Conservation (phyloP, 2,888 invertebrate species). For the Drosophila quinaria region DNA sequence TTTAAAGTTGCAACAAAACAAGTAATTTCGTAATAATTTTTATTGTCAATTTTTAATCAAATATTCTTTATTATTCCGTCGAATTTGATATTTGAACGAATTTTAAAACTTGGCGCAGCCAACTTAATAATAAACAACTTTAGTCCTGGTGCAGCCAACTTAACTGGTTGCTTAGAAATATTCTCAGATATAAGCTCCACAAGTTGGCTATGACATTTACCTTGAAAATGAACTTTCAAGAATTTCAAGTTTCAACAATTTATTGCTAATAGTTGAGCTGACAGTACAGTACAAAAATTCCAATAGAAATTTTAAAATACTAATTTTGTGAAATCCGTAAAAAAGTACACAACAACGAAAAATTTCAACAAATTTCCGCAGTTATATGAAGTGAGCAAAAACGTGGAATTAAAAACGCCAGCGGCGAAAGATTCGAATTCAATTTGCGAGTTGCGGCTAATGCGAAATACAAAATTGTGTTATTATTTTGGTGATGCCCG, state of each 20-base stretch:
- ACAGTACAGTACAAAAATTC: neutral
- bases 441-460: constrained; percentile 10
- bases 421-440: neutral
- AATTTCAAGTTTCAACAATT: neutral
- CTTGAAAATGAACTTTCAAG: neutral
- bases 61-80: too few relatives aligned
- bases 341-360: neutral
- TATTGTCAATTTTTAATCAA: too few relatives aligned
- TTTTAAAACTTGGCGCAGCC: neutral
- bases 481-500: constrained; percentile 6
- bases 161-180: neutral
- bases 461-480: neutral
- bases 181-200: neutral
- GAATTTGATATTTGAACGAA: too few relatives aligned
- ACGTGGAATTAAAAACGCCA: neutral
- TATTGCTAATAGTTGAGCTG: neutral
- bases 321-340: neutral
- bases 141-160: neutral
- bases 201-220: neutral
- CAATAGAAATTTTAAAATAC: neutral
- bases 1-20: too few relatives aligned
- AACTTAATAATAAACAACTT: neutral
- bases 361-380: neutral
- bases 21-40: too few relatives aligned
- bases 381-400: neutral